Evolutionary conservation across 2,113 vertebrate genomes (phyloP).

Genomic region (Cervus canadensis): DNA sequence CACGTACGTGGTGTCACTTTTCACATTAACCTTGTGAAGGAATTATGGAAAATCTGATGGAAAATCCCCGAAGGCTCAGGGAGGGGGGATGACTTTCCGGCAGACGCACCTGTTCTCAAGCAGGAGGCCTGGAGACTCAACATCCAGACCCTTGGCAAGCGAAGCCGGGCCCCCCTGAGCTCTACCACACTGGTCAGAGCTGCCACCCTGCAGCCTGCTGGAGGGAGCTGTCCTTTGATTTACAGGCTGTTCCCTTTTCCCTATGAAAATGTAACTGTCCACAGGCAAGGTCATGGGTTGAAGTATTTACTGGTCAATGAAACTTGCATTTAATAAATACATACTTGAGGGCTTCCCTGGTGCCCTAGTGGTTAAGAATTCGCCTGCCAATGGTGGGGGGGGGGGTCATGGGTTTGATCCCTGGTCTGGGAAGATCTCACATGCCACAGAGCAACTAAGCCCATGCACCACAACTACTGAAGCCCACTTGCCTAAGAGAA

Average conservation of each 20-base stretch:
- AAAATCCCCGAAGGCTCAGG: neutral
- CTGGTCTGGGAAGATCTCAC: neutral
- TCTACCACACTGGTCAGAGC: neutral
- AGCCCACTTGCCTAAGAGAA: neutral
- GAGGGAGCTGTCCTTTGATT: neutral
- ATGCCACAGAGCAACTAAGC: neutral
- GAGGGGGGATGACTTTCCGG: neutral
- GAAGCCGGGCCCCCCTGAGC: neutral
- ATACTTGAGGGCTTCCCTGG: neutral
- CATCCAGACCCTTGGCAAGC: neutral
- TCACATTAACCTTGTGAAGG: neutral
- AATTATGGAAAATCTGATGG: neutral
- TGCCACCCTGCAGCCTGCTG: neutral
- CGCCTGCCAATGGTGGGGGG: neutral
- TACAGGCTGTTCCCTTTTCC: neutral
- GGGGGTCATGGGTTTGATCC: neutral
- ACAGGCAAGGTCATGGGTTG: neutral
- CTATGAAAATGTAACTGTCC: neutral
- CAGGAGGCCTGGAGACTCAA: neutral
- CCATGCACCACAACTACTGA: neutral
- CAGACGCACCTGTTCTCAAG: neutral
- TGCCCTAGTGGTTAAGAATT: neutral
- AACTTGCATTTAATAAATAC: neutral
- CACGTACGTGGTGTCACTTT: neutral
- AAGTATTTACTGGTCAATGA: neutral